Evolutionary conservation across 2,113 vertebrate species (phyloP).

Genomic region (Ceyx margarethae): DNA sequence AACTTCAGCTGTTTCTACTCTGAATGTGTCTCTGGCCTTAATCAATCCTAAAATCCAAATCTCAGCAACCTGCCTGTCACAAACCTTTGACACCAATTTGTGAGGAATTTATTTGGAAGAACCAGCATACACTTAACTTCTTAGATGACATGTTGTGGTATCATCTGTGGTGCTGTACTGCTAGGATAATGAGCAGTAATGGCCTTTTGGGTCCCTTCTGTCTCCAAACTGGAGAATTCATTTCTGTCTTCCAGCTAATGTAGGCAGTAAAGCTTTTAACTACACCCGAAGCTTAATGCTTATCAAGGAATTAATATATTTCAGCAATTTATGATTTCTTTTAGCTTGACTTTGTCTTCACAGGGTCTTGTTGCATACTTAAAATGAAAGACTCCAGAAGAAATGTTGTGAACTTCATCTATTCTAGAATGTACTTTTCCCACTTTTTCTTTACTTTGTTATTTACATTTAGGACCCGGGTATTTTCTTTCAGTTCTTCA

Average conservation of each 20-base stretch:
- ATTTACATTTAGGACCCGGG: background rate
- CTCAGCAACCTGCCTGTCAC: background rate
- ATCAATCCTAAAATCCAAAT: background rate
- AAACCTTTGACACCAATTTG: accelerated
- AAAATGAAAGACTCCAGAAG: background rate
- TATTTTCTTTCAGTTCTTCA: background rate
- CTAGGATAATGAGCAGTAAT: background rate
- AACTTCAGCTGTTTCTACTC: background rate
- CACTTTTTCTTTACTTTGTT: background rate
- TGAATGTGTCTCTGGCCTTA: background rate
- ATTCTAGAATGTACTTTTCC: background rate
- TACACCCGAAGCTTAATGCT: background rate
- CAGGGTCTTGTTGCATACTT: background rate
- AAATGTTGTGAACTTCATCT: background rate
- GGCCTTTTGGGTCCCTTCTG: background rate
- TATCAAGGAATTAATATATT: background rate
- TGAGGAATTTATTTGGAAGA: background rate
- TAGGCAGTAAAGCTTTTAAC: background rate
- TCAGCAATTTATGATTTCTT: background rate
- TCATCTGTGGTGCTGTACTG: background rate
- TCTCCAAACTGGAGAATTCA: background rate
- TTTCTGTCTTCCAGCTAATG: background rate
- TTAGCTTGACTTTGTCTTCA: background rate
- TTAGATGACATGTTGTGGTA: background rate
- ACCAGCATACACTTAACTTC: background rate